Evolutionary conservation across 2,797 vertebrate genomes (phyloP).

Genomic region (Brotula barbata): DNA sequence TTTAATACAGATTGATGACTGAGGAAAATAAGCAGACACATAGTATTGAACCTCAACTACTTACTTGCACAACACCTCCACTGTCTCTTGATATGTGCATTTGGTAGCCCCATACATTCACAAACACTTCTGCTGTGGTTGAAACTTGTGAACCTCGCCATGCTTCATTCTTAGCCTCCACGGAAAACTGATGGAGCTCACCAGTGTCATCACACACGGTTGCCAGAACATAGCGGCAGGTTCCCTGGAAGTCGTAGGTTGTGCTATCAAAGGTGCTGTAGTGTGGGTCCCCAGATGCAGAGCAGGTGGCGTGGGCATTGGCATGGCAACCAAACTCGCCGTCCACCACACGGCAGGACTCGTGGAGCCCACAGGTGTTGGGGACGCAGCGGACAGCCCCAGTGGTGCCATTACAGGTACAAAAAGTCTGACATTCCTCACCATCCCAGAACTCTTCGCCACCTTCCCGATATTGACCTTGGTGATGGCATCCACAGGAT

Average conservation of each 20-base stretch:
- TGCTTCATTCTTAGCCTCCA: constrained; percentile 48
- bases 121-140: constrained; percentile 59
- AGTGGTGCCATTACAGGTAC: constrained; percentile 62
- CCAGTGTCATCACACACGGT: constrained; percentile 72
- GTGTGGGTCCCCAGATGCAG: constrained; percentile 74
- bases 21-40: not conserved
- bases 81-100: constrained; percentile 49
- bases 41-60: not conserved
- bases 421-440: constrained; percentile 60
- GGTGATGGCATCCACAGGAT: constrained; percentile 69
- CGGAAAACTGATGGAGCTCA: constrained; percentile 54
- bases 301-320: constrained; percentile 57
- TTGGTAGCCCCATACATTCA: constrained; percentile 57
- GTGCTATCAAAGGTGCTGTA: constrained; percentile 71
- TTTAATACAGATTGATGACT: not conserved
- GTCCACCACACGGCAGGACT: constrained; percentile 53
- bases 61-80: constrained; percentile 58
- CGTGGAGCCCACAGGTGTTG: constrained; percentile 52
- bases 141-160: constrained; percentile 49
- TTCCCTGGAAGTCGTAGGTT: constrained; percentile 73
- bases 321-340: constrained; percentile 67
- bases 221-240: constrained; percentile 62
- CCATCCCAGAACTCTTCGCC: constrained; percentile 68
- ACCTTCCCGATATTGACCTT: constrained; percentile 52
- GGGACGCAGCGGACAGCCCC: constrained; percentile 51